Evolutionary conservation across 2,888 invertebrate genomes (phyloP), one percentile per base, ranked within the genome.

Genomic region (Helleia helle): DNA sequence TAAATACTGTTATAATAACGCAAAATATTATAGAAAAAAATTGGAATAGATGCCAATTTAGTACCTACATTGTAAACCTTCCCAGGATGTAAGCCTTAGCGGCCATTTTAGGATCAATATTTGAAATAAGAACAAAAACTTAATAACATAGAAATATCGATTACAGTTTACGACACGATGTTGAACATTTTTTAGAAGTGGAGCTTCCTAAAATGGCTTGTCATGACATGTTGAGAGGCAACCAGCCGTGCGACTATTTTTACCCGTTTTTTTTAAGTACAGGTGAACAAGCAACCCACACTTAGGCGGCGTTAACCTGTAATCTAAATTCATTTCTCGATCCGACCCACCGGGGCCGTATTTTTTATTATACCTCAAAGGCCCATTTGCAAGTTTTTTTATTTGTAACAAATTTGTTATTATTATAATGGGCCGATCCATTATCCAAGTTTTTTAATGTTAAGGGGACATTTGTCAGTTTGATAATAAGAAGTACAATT

Each of bases 261-360:
- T 74, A 69, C 58, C 53, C 46, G 41, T 57, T 46, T 66, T 74
- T 81, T 81, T 71, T 58, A 64, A 68, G 71, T 68, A 71, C 84
- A 83, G 81, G 76, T 81, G 81, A 74, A 68, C 62, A 65, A 59
- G 46, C 62, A 80, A 77, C 81, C 81, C 75, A 77, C 75, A 83
- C 76, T 84, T 83, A 83, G 75, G 56, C 79, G 79, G 80, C 83
- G 76, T 73, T 81, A 83, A 81, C 83, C 77, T 84, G 72, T 83
- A 84, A 84, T 84, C 84, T 84, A 84, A 84, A 84, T 84, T 84
- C 81, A 84, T 84, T 84, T 83, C 76, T 83, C 75, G 81, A 77
- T 71, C 73, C 80, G 72, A 76, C 77, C 80, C 75, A 79, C 75
- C 69, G 68, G 61, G 63, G 63, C 71, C 72, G 73, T 79, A 74